Evolutionary conservation across 2,888 invertebrate species (phyloP).

Genomic region (Xanthia togata): DNA sequence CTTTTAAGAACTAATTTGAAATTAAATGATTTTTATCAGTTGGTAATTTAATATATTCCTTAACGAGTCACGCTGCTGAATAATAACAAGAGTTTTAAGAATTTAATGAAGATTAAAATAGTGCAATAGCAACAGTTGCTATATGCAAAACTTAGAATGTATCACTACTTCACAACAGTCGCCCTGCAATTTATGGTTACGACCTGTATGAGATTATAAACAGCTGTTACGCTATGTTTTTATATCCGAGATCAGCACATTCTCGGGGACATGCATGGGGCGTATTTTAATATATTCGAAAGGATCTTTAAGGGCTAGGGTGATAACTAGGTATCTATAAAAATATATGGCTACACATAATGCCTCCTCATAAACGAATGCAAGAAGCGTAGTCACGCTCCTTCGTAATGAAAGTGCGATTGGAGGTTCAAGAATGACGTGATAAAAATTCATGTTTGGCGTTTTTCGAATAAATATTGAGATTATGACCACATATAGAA

Average conservation of each 20-base stretch:
- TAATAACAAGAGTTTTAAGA: neutral
- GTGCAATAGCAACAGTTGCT: slow-evolving; percentile 3
- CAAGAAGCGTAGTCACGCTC: slow-evolving; percentile 43
- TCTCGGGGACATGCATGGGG: slow-evolving; percentile 55
- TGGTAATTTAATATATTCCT: neutral
- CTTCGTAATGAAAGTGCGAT: slow-evolving; percentile 39
- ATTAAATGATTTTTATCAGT: neutral
- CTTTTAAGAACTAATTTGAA: neutral
- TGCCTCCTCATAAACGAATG: slow-evolving; percentile 43
- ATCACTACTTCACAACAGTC: slow-evolving; percentile 30
- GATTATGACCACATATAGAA: slow-evolving; percentile 33
- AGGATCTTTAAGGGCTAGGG: slow-evolving; percentile 53
- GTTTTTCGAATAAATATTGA: slow-evolving; percentile 40
- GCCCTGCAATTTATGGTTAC: slow-evolving; percentile 57
- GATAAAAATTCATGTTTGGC: slow-evolving; percentile 52
- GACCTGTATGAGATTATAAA: slow-evolving; percentile 57
- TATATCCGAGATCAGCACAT: slow-evolving; percentile 60
- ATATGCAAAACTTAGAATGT: slow-evolving; percentile 16
- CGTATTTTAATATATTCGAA: slow-evolving; percentile 58
- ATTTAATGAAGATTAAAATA: neutral
- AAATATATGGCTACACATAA: slow-evolving; percentile 53
- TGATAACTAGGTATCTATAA: slow-evolving; percentile 54
- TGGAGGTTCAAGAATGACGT: slow-evolving; percentile 36
- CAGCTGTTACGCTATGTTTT: slow-evolving; percentile 62
- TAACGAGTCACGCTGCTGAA: neutral